Evolutionary conservation across 2,797 vertebrate species (phyloP).

Genomic region (Schizopygopsis malacanthus): DNA sequence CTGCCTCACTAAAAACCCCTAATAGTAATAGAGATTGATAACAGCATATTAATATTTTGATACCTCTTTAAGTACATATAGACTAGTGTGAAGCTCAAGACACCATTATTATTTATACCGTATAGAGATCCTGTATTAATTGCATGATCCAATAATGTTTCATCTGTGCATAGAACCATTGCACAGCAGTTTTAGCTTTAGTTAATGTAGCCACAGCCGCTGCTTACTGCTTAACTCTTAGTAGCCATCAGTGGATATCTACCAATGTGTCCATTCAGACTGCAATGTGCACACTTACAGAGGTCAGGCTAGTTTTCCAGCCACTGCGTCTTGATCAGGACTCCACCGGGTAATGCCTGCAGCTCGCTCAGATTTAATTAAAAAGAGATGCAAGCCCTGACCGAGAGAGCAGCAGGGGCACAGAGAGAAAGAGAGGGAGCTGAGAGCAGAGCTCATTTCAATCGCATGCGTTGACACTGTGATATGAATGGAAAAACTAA

Average conservation of each 20-base stretch:
- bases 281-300: conserved; percentile 18
- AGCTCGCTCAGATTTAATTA: conserved; percentile 41
- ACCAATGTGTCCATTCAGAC: conserved; percentile 15
- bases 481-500: conserved; percentile 35
- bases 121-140: neutral
- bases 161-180: neutral
- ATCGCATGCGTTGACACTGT: conserved; percentile 38
- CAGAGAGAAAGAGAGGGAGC: conserved; percentile 1
- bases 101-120: neutral
- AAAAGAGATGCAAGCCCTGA: conserved; percentile 36
- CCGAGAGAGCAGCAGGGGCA: neutral
- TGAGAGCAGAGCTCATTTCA: conserved; percentile 7
- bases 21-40: neutral
- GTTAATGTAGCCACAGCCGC: neutral
- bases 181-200: neutral
- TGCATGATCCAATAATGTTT: neutral
- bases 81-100: neutral
- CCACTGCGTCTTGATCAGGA: conserved; percentile 32
- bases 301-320: conserved; percentile 40
- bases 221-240: neutral
- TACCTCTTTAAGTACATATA: neutral
- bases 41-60: neutral
- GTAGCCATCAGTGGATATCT: neutral
- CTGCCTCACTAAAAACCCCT: neutral
- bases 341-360: conserved; percentile 35